phyloP scores from a whole-genome alignment of 2,797 vertebrate genomes.

The Orestias chungarensis region DNA sequence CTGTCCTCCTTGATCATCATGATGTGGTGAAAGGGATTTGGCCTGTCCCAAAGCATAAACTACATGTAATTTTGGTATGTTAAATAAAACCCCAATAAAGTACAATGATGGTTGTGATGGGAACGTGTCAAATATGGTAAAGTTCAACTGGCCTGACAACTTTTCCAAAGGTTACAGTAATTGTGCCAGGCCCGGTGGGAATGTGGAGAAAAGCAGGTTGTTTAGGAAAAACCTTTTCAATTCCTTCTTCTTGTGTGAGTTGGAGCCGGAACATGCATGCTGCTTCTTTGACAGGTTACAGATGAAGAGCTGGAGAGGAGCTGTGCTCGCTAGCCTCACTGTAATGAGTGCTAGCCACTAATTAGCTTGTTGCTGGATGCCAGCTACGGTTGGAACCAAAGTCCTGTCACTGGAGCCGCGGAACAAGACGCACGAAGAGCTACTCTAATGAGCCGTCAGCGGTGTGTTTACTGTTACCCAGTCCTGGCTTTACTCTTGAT shows the following conservation, averaged over 20 bases:
- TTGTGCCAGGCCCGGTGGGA: conserved; percentile 43
- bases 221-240: conserved; percentile 53
- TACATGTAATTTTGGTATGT: neutral
- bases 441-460: conserved; percentile 78
- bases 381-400: conserved; percentile 67
- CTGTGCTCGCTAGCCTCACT: conserved; percentile 57
- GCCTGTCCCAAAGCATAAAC: neutral
- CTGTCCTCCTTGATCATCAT: neutral
- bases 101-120: neutral
- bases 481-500: conserved; percentile 66
- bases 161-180: conserved; percentile 20
- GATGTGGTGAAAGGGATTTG: neutral
- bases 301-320: conserved; percentile 62
- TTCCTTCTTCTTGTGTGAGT: conserved; percentile 51
- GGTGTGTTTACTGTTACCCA: conserved; percentile 78
- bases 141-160: neutral
- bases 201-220: conserved; percentile 39
- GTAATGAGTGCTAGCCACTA: conserved; percentile 75
- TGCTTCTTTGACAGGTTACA: conserved; percentile 69
- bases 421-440: conserved; percentile 58
- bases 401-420: conserved; percentile 63
- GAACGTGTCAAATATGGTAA: neutral
- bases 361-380: conserved; percentile 75
- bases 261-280: conserved; percentile 48
- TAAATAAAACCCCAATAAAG: neutral